These are phyloP conservation scores for Phyllostomus discolor DNA, from an alignment of 2,113 vertebrate genomes.

Conservation along the genomic window DNA sequence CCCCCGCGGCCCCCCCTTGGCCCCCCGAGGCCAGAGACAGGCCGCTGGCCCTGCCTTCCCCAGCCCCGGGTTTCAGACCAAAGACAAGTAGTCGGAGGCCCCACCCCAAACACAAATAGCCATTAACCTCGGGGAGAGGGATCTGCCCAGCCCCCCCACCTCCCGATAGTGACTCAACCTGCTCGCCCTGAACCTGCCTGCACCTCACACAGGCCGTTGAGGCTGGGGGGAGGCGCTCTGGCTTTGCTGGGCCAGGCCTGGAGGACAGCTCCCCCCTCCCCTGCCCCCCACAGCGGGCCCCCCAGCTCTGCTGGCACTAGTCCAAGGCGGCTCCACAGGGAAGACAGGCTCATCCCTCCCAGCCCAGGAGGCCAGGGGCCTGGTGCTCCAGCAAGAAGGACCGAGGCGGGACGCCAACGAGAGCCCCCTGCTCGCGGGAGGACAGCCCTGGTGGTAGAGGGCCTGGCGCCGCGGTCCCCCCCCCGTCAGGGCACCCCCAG, in stretches of 20 bases:
- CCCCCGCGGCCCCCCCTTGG: no score
- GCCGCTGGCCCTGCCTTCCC: not conserved
- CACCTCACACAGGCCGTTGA: not conserved
- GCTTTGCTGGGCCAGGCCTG: not conserved
- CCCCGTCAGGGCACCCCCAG: not conserved
- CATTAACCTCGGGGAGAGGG: not conserved
- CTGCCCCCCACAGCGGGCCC: not conserved
- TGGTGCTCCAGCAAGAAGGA: not conserved
- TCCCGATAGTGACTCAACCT: not conserved
- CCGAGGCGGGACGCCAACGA: rapidly evolving
- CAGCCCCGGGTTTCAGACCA: not conserved
- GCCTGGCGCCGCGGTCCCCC: not conserved
- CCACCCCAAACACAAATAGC: slow-evolving; percentile 43
- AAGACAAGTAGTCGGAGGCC: not conserved
- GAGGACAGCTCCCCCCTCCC: not conserved
- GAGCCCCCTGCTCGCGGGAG: not conserved
- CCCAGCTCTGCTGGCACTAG: not conserved
- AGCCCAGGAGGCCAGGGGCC: not conserved
- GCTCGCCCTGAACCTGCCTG: not conserved
- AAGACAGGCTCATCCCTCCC: not conserved
- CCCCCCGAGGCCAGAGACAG: no score
- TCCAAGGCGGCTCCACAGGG: not conserved
- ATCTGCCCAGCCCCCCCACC: not conserved
- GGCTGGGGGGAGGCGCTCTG: not conserved
- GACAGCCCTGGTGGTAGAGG: not conserved